A percentile compares a stretch with the other conserved stretches of the same genome.
phyloP scores from a whole-genome alignment of 2,797 vertebrate genomes.

The Cheirogaleus major region DNA sequence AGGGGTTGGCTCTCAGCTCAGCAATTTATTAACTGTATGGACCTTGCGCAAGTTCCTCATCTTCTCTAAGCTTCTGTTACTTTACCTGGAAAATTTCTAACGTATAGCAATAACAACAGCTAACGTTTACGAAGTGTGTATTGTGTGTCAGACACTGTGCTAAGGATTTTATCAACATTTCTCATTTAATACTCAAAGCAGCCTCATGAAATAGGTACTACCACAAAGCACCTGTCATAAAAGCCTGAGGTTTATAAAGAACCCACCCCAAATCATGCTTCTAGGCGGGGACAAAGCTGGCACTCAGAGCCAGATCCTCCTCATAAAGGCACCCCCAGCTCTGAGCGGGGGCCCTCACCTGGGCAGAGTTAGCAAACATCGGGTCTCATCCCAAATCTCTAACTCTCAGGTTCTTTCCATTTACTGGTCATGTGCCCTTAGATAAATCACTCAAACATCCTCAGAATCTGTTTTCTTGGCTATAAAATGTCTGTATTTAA shows the following conservation, averaged over 20 bases:
- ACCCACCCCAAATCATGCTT: neutral
- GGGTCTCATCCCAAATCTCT: neutral
- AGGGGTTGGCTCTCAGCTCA: neutral
- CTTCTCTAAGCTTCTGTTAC: neutral
- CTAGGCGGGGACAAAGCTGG: neutral
- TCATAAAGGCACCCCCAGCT: neutral
- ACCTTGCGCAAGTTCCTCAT: neutral
- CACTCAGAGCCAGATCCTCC: neutral
- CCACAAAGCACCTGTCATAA: neutral
- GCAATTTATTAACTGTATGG: neutral
- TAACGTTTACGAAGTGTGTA: neutral
- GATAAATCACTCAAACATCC: neutral
- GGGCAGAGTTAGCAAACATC: neutral
- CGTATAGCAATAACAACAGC: neutral
- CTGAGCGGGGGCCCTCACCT: neutral
- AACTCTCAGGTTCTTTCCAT: neutral
- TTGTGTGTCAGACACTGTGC: neutral
- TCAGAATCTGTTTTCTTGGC: constrained; percentile 10
- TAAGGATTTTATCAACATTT: constrained; percentile 12
- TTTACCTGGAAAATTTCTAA: constrained; percentile 24
- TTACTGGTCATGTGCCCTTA: neutral
- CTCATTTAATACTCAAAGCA: constrained; percentile 8
- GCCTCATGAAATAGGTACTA: neutral
- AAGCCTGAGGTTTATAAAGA: constrained; percentile 26
- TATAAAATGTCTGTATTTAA: neutral